Conservation (phyloP, 2,797 vertebrate species). For the Austrolebias charrua region DNA sequence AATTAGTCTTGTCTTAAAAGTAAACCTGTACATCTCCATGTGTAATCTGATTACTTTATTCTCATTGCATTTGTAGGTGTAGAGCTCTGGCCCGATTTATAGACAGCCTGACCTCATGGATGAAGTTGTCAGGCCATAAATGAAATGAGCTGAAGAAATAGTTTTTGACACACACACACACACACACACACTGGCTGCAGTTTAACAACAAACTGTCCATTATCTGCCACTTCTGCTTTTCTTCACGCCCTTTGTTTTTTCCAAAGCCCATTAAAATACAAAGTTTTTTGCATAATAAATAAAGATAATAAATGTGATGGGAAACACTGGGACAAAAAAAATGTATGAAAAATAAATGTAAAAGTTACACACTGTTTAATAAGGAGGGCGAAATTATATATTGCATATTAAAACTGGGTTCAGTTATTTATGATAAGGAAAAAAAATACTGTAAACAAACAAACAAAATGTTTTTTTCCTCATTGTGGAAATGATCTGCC, state of each 20-base stretch:
- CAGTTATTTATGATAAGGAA: no score
- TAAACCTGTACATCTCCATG: conserved; percentile 22
- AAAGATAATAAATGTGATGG: conserved; percentile 10
- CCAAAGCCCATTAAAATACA: conserved; percentile 18
- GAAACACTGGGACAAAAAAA: conserved; percentile 10
- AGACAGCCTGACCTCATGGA: conserved; percentile 10
- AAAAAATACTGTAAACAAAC: neutral
- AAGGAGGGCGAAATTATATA: no score
- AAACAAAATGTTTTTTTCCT: neutral
- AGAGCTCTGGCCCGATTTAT: conserved; percentile 14
- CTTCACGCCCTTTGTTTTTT: conserved; percentile 35
- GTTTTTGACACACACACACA: no score
- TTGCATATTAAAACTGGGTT: no score
- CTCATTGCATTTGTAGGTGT: conserved; percentile 22
- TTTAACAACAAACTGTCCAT: neutral
- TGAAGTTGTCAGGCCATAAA: conserved; percentile 28
- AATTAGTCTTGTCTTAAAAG: conserved; percentile 14
- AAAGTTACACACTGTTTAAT: no score
- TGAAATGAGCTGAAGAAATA: conserved; percentile 11
- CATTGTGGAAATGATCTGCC: neutral
- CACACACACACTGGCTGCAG: neutral
- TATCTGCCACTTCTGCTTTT: conserved; percentile 36
- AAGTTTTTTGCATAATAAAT: neutral
- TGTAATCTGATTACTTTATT: conserved; percentile 66
- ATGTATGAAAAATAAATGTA: neutral